Evolutionary conservation across 1,140 invertebrate genomes (phyloP).

Genomic region (Drosophila ercepeae): DNA sequence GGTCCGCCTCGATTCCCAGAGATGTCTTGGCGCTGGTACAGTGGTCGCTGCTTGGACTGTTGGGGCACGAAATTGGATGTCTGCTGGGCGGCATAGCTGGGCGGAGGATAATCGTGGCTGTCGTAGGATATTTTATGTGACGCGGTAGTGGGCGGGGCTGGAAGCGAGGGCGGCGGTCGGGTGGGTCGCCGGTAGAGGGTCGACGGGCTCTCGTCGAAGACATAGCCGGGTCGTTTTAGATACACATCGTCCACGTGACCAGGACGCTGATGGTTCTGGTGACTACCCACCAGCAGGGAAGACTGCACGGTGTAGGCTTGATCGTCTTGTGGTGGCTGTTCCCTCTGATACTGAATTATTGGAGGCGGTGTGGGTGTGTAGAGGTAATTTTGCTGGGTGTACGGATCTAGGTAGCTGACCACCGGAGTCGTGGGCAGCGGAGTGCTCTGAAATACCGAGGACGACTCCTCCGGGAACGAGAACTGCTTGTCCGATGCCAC

Average conservation of each 20-base stretch:
- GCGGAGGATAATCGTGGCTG: slow-evolving; percentile 81
- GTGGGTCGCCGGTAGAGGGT: slow-evolving; percentile 51
- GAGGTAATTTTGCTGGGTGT: slow-evolving; percentile 73
- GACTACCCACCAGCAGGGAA: slow-evolving; percentile 70
- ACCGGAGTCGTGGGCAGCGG: slow-evolving; percentile 72
- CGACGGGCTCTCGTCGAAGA: slow-evolving; percentile 70
- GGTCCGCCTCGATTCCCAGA: slow-evolving; percentile 50
- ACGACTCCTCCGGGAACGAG: slow-evolving; percentile 44
- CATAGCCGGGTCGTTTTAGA: slow-evolving; percentile 74
- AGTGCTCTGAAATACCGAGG: slow-evolving; percentile 40
- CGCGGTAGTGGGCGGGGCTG: slow-evolving; percentile 30
- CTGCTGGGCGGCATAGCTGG: slow-evolving; percentile 73
- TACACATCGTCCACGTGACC: slow-evolving; percentile 53
- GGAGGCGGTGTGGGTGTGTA: slow-evolving; percentile 54
- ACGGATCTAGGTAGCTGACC: slow-evolving; percentile 74
- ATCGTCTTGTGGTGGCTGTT: slow-evolving; percentile 41
- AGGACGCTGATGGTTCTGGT: slow-evolving; percentile 24
- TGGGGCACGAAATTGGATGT: slow-evolving; percentile 75
- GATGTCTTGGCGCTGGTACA: slow-evolving; percentile 69
- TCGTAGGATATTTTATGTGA: slow-evolving; percentile 77
- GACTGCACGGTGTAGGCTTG: slow-evolving; percentile 77
- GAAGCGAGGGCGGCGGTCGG: slow-evolving; percentile 9
- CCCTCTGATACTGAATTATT: slow-evolving; percentile 55
- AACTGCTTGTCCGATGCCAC: slow-evolving; percentile 63
- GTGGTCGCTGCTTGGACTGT: slow-evolving; percentile 44